Base-by-base conservation (phyloP, 2,797 vertebrate species). In the Gorsachius magnificus region DNA sequence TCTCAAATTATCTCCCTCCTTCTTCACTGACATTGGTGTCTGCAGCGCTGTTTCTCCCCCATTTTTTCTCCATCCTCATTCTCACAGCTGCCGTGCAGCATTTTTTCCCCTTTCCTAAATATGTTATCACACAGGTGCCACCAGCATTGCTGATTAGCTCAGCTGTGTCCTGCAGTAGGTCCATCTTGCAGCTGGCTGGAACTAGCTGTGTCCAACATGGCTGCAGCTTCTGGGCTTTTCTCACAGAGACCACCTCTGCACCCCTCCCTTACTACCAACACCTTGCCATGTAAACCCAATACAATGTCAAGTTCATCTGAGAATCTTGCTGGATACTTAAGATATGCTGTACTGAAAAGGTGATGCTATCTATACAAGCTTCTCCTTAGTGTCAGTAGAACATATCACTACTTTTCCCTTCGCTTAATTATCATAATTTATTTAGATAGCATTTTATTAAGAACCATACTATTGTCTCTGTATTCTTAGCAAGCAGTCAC, bases 251-350 rank as follows among this genome's bases (percentile, higher is more conserved):
- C 20, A 72, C 5, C 8, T 10, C 7, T 69, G 58, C 51, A 80
- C 3, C 7, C 3, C 0, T 4, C 1, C 22, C 41, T 43, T 72
- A 1, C 16, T 66, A 15, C 11, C 35, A 81, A 48, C 12, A 78
- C 5, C 36, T 68, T 75, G 11, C 20, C 31, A 26, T 38, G 12
- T 45, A 87, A 87, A 25, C 19, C n/a, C 31, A 53, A 20, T 21
- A 22, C 5, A 56, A 3, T 7, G 22, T 71, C 12, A 53, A n/a
- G 6, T 53, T 63, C 12, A 33, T 45, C 28, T 50, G 28, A 58
- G 21, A 50, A 50, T 78, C 53, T 64, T 78, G 46, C 8, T 64
- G 65, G 10, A 24, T 53, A 48, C 18, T 89, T 77, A 41, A 56
- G 65, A 45, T 48, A 48, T 1, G 5, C 28, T 66, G n/a, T 43